These are phyloP conservation scores for Aphelenchoides besseyi DNA, from an alignment of 1,140 invertebrate species.

Conservation along the genomic window DNA sequence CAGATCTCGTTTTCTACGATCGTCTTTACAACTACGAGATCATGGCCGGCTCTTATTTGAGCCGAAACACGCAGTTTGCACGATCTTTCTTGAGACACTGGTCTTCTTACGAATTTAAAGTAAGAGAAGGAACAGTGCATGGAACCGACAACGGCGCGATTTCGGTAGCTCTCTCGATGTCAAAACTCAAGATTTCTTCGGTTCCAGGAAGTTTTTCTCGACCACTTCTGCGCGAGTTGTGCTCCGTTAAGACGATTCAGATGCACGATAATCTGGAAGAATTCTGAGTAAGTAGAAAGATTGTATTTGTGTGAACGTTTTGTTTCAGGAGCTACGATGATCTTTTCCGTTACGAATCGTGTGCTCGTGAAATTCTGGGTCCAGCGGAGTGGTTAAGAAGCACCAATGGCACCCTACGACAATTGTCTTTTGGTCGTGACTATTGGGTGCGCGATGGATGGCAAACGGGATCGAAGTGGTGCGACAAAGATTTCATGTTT, in stretches of 20 bases:
- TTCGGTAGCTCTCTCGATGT: conserved; percentile 29
- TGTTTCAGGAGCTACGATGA: conserved; percentile 30
- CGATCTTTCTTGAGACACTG: conserved; percentile 32
- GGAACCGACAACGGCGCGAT: conserved; percentile 55
- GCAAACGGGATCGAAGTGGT: conserved; percentile 39
- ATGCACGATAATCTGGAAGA: conserved; percentile 31
- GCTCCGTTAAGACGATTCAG: conserved; percentile 8
- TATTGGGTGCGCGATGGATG: conserved; percentile 50
- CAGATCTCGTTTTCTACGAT: conserved; percentile 45
- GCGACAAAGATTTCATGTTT: conserved; percentile 19
- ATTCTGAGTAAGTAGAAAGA: conserved; percentile 22
- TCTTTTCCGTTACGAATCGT: conserved; percentile 29
- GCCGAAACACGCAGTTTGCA: conserved; percentile 35
- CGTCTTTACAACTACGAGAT: conserved; percentile 48
- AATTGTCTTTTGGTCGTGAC: not conserved
- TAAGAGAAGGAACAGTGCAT: conserved; percentile 41
- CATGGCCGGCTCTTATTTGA: conserved; percentile 47
- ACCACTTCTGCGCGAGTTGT: conserved; percentile 30
- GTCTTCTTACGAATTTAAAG: conserved; percentile 35
- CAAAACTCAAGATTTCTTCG: not conserved
- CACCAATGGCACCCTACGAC: conserved; percentile 16
- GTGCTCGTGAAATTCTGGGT: conserved; percentile 44
- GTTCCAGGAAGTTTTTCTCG: conserved; percentile 46
- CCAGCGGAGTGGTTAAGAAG: conserved; percentile 25
- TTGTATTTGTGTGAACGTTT: not conserved